Percentiles rank a stretch among this genome's conserved stretches.
phyloP scores from a whole-genome alignment of 1,140 invertebrate genomes.

The Papilio polyxenes region DNA sequence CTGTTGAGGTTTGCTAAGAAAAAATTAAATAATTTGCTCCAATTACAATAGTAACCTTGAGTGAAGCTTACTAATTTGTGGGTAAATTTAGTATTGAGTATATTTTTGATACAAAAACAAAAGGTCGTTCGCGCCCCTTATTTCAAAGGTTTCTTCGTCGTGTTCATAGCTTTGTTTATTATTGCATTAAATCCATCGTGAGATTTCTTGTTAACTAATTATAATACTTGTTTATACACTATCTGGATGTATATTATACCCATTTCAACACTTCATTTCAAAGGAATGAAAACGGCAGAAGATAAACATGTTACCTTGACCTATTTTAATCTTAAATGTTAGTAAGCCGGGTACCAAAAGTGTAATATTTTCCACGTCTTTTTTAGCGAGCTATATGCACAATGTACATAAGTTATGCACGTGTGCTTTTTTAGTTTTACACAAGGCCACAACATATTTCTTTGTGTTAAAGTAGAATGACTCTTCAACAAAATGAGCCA shows the following conservation, averaged over 20 bases:
- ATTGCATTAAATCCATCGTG: not conserved
- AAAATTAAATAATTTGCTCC: not conserved
- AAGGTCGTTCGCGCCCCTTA: not conserved
- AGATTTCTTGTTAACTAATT: slow-evolving; percentile 1
- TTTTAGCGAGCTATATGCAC: not conserved
- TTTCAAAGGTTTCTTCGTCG: not conserved
- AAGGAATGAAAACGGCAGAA: slow-evolving; percentile 5
- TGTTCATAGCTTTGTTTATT: not conserved
- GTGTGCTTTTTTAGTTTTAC: slow-evolving; percentile 1
- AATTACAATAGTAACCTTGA: slow-evolving; percentile 8
- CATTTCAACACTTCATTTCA: not conserved
- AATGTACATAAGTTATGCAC: not conserved
- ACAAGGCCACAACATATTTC: not conserved
- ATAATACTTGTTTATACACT: not conserved
- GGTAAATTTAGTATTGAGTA: not conserved
- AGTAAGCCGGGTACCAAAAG: not conserved
- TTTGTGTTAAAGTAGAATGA: not conserved
- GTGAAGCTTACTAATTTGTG: not conserved
- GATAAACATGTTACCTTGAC: slow-evolving; percentile 6
- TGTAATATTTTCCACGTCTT: not conserved
- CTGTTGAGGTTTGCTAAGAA: not conserved
- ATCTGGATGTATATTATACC: not conserved
- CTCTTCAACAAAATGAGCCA: not conserved
- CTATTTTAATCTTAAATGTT: slow-evolving; percentile 13
- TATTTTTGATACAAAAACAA: slow-evolving; percentile 5